phyloP scores from a whole-genome alignment of 2,113 vertebrate species.

The Lampris incognitus region DNA sequence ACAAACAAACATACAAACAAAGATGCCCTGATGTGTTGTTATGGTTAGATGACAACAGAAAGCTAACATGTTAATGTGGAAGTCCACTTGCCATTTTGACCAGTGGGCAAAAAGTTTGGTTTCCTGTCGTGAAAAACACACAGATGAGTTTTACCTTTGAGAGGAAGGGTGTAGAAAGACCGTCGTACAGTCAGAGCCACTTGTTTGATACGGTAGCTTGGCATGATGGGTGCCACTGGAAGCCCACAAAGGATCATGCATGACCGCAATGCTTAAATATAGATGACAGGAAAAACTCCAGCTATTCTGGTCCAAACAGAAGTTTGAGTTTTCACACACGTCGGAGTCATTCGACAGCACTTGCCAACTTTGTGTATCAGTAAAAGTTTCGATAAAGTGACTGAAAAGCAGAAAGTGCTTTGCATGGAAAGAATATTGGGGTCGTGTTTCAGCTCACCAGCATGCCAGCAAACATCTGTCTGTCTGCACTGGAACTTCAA shows the following conservation, averaged over 20 bases:
- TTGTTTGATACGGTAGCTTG: slow-evolving; percentile 68
- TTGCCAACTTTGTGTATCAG: not conserved
- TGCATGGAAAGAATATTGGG: not conserved
- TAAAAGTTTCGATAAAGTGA: slow-evolving; percentile 2
- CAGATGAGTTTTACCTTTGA: slow-evolving; percentile 43
- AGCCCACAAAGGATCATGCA: slow-evolving; percentile 65
- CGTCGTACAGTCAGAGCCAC: slow-evolving; percentile 51
- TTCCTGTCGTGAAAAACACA: slow-evolving; percentile 25
- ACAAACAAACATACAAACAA: not conserved
- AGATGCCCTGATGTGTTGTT: not conserved
- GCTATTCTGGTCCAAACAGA: slow-evolving; percentile 30
- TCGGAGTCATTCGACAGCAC: slow-evolving; percentile 2
- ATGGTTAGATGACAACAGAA: too few relatives aligned
- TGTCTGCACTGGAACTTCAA: too few relatives aligned
- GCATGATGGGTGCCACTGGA: slow-evolving; percentile 53
- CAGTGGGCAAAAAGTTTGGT: slow-evolving; percentile 28
- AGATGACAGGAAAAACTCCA: slow-evolving; percentile 53
- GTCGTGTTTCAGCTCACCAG: not conserved
- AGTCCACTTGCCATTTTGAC: slow-evolving; percentile 13
- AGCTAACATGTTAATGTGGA: not conserved
- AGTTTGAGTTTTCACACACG: not conserved
- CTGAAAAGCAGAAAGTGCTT: not conserved
- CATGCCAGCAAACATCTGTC: not conserved
- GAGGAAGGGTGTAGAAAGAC: slow-evolving; percentile 34
- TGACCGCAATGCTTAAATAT: slow-evolving; percentile 73